Conservation (phyloP, 2,113 vertebrate species). For the Dryoscopus gambensis region DNA sequence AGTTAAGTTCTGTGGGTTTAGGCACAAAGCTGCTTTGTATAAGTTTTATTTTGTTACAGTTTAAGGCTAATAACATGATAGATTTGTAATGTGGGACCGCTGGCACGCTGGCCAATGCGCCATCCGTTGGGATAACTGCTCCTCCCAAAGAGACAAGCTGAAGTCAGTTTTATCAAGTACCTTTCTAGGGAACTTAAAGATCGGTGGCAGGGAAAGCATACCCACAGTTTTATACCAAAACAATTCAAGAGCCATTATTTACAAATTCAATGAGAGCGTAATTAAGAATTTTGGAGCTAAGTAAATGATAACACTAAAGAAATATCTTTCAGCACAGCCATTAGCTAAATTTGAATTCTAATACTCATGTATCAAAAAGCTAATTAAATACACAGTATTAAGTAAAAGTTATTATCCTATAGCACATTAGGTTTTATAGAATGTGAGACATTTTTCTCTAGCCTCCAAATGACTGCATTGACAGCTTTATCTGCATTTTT, state of each 20-base stretch:
- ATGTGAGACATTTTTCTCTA: not conserved
- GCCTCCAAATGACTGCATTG: not conserved
- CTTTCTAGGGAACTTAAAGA: not conserved
- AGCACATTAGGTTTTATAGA: not conserved
- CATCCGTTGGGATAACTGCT: fast-evolving
- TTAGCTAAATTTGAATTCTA: not conserved
- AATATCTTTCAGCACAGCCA: not conserved
- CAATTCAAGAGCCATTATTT: not conserved
- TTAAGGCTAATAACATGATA: not conserved
- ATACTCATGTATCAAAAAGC: not conserved
- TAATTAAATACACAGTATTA: not conserved
- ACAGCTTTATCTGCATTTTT: not conserved
- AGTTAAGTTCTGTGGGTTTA: not conserved
- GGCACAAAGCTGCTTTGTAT: not conserved
- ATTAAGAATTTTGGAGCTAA: not conserved
- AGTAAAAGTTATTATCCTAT: not conserved
- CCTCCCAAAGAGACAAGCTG: not conserved
- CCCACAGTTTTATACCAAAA: not conserved
- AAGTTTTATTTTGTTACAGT: not conserved
- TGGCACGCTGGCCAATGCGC: fast-evolving
- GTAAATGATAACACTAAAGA: not conserved
- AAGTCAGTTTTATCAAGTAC: not conserved
- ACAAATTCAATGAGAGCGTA: not conserved
- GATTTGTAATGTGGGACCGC: not conserved
- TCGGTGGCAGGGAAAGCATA: not conserved